Evolutionary conservation across 2,888 invertebrate genomes (phyloP).

Genomic region (Amaurobius ferox): DNA sequence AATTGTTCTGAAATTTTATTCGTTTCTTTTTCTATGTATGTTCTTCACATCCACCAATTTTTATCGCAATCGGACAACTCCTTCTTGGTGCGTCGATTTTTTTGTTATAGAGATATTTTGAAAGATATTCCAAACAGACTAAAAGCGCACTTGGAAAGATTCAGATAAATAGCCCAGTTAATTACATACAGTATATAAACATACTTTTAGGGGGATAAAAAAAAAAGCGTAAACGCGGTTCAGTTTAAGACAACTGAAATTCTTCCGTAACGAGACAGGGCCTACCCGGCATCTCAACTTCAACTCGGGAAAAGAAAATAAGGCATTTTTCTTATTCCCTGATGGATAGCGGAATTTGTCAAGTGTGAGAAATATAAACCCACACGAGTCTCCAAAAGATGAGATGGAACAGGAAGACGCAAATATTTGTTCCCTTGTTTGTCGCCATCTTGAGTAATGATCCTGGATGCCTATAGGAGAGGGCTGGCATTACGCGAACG

Average conservation of each 20-base stretch:
- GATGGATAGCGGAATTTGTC: slow-evolving; percentile 10
- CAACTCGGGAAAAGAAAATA: not conserved
- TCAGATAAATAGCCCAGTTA: too few species aligned
- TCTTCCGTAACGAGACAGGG: not conserved
- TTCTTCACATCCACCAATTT: too few species aligned
- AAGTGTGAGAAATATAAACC: not conserved
- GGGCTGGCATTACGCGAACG: not conserved
- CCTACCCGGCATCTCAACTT: not conserved
- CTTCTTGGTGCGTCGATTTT: too few species aligned
- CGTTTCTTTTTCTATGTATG: too few species aligned
- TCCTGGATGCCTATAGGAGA: not conserved
- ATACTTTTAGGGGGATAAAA: too few species aligned
- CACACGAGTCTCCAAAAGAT: not conserved
- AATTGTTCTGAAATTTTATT: too few species aligned
- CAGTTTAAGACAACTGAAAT: not conserved
- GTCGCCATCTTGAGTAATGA: not conserved
- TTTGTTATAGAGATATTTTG: too few species aligned
- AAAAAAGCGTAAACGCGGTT: too few species aligned
- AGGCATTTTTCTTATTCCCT: not conserved
- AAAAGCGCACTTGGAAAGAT: too few species aligned
- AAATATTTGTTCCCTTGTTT: slow-evolving; percentile 5
- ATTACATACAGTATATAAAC: too few species aligned
- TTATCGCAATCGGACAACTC: too few species aligned
- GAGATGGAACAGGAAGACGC: not conserved
- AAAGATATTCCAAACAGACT: too few species aligned